Base-by-base conservation (phyloP, 2,888 invertebrate genomes). In the Sclerodermus sp. region DNA sequence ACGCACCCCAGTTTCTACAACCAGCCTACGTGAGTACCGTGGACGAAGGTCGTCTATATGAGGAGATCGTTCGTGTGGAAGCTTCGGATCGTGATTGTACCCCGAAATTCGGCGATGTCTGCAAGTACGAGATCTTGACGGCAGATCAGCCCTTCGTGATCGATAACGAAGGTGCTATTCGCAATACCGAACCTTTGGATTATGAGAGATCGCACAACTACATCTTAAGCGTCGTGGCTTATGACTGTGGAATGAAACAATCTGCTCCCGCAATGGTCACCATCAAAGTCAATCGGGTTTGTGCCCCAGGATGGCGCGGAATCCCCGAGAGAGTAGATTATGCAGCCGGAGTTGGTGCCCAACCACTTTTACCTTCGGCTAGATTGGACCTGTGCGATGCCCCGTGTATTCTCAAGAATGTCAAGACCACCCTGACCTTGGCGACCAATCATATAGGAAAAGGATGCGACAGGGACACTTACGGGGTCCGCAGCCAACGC, bases 201-300 rank as follows among this genome's bases (percentile, higher is more conserved):
- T 96, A 93, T 80, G 93, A 93, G 76, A 85, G 89, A 55, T 90
- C 92, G 6, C 95, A 96, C 81, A 97, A 96, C 79, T 96, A 97
- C 82, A 96, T 98, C 66, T 82, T 99, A 43, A 93, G 94, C 30
- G 94, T 98, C 53, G 93, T 96, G 53, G 98, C 98, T 1, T 94
- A 93, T 76, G 98, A 98, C 80, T 98, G 98, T 79, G 97, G 96
- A 41, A 95, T 95, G 91, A 89, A 92, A 76, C 88, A 90, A 76
- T 96, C 96, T 0, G 85, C 91, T 37, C 95, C 96, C 0, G 93
- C 95, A 43, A 91, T 96, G 88, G 95, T 99, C 70, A 98, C 96
- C 71, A 90, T 99, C 77, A 93, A 94, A 79, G 93, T 96, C 16
- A 82, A 82, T 70, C 75, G 81, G 39, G 82, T 83, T 8, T 83